A percentile compares a stretch with the other conserved stretches of the same genome.
phyloP scores from a whole-genome alignment of 2,113 vertebrate species.

The Malurus cyaneus region DNA sequence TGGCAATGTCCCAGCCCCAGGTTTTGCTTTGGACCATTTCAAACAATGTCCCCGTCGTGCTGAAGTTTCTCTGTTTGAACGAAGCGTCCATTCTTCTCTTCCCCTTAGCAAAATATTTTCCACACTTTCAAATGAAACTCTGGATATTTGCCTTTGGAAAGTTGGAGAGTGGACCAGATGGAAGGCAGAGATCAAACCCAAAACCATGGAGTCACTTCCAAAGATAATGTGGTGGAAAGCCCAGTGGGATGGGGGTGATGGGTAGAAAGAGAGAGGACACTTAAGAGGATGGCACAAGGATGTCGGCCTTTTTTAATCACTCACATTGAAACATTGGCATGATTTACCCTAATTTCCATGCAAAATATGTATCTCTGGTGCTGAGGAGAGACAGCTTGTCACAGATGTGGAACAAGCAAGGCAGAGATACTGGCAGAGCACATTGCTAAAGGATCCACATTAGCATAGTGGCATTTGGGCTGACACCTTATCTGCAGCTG shows the following conservation, averaged over 20 bases:
- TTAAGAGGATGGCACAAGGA: fast-evolving
- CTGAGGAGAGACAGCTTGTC: conserved; percentile 26
- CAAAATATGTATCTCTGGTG: conserved; percentile 20
- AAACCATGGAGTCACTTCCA: background rate
- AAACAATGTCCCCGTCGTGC: background rate
- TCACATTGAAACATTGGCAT: background rate
- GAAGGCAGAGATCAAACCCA: background rate
- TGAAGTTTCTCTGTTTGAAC: background rate
- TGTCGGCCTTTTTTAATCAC: background rate
- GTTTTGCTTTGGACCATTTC: background rate
- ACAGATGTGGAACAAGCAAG: background rate
- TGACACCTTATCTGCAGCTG: background rate
- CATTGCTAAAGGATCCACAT: background rate
- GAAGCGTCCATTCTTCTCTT: background rate
- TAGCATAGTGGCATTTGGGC: conserved; percentile 61
- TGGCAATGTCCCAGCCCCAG: background rate
- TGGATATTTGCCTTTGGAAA: background rate
- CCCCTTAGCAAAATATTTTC: background rate
- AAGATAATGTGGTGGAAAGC: background rate
- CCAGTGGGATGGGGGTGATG: fast-evolving
- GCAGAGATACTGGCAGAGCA: background rate
- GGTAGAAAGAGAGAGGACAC: background rate
- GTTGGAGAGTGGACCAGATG: background rate
- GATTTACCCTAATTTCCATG: background rate
- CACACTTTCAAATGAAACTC: background rate